Evolutionary conservation across 2,113 vertebrate genomes (phyloP).

Genomic region (Engraulis encrasicolus): DNA sequence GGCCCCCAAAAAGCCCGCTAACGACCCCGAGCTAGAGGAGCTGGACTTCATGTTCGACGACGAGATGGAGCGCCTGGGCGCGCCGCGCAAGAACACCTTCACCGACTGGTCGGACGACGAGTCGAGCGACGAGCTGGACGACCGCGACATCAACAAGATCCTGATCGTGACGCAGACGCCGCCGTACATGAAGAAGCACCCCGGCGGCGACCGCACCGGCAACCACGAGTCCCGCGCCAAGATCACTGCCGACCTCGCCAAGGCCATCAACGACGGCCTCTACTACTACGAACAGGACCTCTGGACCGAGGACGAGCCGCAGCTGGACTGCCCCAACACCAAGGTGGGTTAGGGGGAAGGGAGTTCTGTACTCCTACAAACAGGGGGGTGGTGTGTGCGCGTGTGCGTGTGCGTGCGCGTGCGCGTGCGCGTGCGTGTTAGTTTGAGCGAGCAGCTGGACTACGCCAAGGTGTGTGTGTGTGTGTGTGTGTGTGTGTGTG

Average conservation of each 20-base stretch:
- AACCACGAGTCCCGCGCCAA: conserved; percentile 93
- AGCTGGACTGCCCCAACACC: conserved; percentile 95
- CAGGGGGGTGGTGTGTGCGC: too few species aligned
- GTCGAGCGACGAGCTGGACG: conserved; percentile 93
- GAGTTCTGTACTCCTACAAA: too few species aligned
- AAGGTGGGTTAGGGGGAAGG: too few species aligned
- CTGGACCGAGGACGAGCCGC: conserved; percentile 93
- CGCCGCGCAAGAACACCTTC: conserved; percentile 95
- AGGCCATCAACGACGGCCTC: conserved; percentile 96
- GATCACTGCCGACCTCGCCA: conserved; percentile 89
- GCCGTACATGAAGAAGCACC: conserved; percentile 93
- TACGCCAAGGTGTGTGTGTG: too few species aligned
- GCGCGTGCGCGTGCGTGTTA: too few species aligned
- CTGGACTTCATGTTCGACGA: conserved; percentile 98
- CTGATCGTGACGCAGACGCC: conserved; percentile 97
- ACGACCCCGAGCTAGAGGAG: conserved; percentile 94
- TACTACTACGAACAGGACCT: conserved; percentile 98
- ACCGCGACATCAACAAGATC: conserved; percentile 97
- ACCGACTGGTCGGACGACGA: conserved; percentile 98
- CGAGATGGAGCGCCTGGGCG: conserved; percentile 98
- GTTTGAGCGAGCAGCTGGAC: too few species aligned
- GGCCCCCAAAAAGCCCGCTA: too few species aligned
- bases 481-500: too few species aligned
- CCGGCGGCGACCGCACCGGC: conserved; percentile 93
- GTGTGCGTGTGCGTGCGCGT: too few species aligned